Evolutionary conservation across 2,888 invertebrate species (phyloP).

Genomic region (Miltochrista miniata): DNA sequence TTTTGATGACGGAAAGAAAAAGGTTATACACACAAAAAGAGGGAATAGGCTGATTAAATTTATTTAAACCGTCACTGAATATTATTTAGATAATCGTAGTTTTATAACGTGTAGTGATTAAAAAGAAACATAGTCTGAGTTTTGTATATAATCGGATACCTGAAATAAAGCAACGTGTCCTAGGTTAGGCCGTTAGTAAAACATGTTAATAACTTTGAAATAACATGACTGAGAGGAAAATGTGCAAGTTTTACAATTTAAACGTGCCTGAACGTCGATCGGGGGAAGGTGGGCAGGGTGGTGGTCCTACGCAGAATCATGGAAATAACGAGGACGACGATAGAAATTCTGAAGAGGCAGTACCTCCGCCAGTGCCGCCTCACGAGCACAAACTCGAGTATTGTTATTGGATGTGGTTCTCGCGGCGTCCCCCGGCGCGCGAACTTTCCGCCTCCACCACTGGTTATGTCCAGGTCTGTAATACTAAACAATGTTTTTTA

Average conservation of each 20-base stretch:
- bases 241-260: constrained; percentile 83
- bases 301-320: constrained; percentile 61
- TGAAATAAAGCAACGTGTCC: constrained; percentile 75
- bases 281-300: constrained; percentile 63
- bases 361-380: constrained; percentile 85
- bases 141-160: constrained; percentile 57
- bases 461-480: constrained; percentile 76
- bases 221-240: constrained; percentile 83
- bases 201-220: constrained; percentile 78
- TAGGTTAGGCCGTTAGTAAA: constrained; percentile 82
- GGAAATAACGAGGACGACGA: constrained; percentile 69
- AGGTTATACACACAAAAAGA: constrained; percentile 80
- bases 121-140: constrained; percentile 47
- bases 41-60: constrained; percentile 72
- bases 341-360: constrained; percentile 60
- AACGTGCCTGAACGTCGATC: constrained; percentile 80
- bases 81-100: constrained; percentile 45
- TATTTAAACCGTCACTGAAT: constrained; percentile 54
- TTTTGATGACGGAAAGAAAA: constrained; percentile 83
- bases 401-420: constrained; percentile 96
- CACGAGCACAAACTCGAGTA: constrained; percentile 97
- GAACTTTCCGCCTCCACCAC: constrained; percentile 71
- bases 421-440: constrained; percentile 80
- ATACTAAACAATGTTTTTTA: not conserved
- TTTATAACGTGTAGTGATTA: constrained; percentile 50